These are phyloP conservation scores for Drosophila kurseongensis DNA, from an alignment of 1,140 invertebrate species.

Conservation along the genomic window DNA sequence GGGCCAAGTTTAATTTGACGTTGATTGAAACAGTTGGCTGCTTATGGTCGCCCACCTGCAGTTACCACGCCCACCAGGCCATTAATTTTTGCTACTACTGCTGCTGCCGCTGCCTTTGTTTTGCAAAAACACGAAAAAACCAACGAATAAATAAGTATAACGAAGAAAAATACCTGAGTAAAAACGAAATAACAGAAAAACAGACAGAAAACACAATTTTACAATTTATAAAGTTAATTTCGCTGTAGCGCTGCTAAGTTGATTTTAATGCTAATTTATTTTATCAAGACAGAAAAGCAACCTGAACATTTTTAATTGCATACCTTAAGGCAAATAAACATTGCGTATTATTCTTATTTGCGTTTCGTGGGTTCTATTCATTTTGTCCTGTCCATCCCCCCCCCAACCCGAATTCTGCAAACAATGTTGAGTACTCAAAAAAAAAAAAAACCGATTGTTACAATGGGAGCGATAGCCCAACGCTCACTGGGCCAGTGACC, in stretches of 20 bases:
- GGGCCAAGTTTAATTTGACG: constrained; percentile 76
- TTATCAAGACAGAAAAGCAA: constrained; percentile 51
- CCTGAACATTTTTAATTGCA: constrained; percentile 58
- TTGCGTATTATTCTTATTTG: constrained; percentile 60
- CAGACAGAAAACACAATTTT: constrained; percentile 55
- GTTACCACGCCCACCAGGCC: constrained; percentile 30
- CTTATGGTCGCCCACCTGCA: constrained; percentile 40
- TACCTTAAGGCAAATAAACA: constrained; percentile 69
- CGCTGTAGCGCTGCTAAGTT: constrained; percentile 60
- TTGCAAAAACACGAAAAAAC: constrained; percentile 36
- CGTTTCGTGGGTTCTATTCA: constrained; percentile 49
- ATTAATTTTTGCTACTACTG: constrained; percentile 30
- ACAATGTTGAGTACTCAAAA: not conserved
- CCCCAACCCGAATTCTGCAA: not conserved
- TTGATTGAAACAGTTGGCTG: constrained; percentile 76
- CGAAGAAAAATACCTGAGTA: constrained; percentile 34
- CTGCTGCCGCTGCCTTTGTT: constrained; percentile 22
- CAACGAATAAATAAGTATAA: constrained; percentile 52
- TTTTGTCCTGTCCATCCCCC: constrained; percentile 56
- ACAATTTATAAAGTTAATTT: constrained; percentile 71
- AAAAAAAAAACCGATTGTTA: constrained; percentile 14
- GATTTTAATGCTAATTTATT: constrained; percentile 75
- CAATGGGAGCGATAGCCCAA: constrained; percentile 4
- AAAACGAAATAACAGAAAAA: constrained; percentile 22
- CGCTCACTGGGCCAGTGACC: constrained; percentile 7